A percentile compares a stretch with the other conserved stretches of the same genome.
Evolutionary conservation across 2,888 invertebrate species (phyloP).

Genomic region (Caenorhabditis sinica): DNA sequence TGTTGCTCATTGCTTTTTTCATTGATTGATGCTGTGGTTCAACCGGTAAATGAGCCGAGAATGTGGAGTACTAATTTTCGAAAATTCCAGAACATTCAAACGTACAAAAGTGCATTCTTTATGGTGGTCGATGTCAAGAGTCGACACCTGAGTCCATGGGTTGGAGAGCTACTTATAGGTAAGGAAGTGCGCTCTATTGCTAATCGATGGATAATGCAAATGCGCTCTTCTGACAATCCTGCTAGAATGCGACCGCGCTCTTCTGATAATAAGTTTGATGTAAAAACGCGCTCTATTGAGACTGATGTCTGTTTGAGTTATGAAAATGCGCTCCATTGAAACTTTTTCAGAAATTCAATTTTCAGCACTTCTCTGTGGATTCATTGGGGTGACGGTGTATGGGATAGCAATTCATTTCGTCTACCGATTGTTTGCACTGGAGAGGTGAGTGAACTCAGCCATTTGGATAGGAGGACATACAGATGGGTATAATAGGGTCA

Average conservation of each 20-base stretch:
- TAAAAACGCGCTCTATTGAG: too few species aligned
- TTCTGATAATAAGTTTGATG: too few species aligned
- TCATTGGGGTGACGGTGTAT: constrained; percentile 14
- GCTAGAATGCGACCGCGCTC: too few species aligned
- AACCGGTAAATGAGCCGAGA: constrained; percentile 42
- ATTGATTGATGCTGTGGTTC: constrained; percentile 8
- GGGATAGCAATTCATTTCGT: constrained; percentile 27
- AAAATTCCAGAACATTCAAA: constrained; percentile 20
- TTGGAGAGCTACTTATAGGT: constrained; percentile 5
- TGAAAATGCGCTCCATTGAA: not conserved
- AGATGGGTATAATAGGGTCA: too few species aligned
- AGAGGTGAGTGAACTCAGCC: constrained; percentile 8
- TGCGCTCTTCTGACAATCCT: too few species aligned
- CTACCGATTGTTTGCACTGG: constrained; percentile 41
- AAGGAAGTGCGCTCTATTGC: not conserved
- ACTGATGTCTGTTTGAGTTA: too few species aligned
- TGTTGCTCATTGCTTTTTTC: constrained; percentile 36
- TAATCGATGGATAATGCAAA: not conserved
- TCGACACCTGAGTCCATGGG: not conserved
- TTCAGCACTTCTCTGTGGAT: constrained; percentile 1
- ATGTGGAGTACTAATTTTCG: too few species aligned
- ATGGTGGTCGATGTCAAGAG: constrained; percentile 26
- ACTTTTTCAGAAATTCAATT: not conserved
- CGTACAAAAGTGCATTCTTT: constrained; percentile 30
- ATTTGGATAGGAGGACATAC: not conserved